These are phyloP conservation scores for Lycodopsis pacificus DNA, from an alignment of 2,797 vertebrate species.

Conservation along the genomic window DNA sequence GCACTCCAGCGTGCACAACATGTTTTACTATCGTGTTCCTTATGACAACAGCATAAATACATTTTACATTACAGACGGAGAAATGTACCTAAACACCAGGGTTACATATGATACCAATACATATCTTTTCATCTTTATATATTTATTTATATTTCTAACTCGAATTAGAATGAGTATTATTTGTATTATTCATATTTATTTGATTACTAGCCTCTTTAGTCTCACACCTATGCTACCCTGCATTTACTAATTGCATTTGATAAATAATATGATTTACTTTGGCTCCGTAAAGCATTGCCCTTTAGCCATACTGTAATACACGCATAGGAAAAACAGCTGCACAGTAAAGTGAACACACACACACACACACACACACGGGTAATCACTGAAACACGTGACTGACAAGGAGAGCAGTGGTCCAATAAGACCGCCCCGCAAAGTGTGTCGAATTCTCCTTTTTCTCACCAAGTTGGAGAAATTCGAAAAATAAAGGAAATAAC, in stretches of 20 bases:
- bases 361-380: too few species aligned
- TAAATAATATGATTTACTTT: background rate
- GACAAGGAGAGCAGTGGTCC: background rate
- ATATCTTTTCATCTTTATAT: background rate
- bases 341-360: background rate
- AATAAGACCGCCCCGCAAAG: background rate
- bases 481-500: constrained; percentile 29
- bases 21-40: too few species aligned
- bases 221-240: background rate
- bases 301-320: background rate
- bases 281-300: background rate
- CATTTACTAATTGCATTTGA: background rate
- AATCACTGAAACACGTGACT: too few species aligned
- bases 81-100: too few species aligned
- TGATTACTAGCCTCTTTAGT: too few species aligned
- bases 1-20: background rate
- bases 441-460: background rate
- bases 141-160: background rate
- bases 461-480: background rate
- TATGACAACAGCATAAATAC: background rate
- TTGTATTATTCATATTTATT: background rate
- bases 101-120: too few species aligned
- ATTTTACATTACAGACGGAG: background rate
- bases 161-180: background rate
- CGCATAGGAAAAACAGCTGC: background rate